Evolutionary conservation across 2,113 vertebrate species (phyloP).

Genomic region (Budorcas taxicolor): DNA sequence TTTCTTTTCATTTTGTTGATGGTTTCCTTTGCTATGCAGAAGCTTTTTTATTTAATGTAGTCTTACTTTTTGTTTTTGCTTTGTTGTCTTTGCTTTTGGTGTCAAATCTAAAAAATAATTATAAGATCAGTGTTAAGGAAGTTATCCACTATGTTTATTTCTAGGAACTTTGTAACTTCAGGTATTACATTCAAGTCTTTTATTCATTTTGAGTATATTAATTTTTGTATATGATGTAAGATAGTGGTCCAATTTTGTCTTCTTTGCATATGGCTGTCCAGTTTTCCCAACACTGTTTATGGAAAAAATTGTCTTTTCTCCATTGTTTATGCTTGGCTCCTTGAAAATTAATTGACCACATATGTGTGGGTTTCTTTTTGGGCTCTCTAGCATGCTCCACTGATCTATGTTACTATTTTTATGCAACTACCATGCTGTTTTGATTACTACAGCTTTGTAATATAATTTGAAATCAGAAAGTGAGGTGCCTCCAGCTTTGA

Average conservation of each 20-base stretch:
- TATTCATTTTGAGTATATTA: background rate
- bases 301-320: background rate
- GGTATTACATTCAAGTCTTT: background rate
- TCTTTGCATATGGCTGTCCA: background rate
- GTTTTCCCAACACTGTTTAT: background rate
- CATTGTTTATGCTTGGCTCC: background rate
- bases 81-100: background rate
- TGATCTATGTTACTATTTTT: background rate
- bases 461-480: background rate
- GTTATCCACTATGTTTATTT: background rate
- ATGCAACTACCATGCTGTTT: background rate
- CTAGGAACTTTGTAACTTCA: background rate
- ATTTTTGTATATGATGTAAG: background rate
- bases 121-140: background rate
- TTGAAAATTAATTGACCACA: background rate
- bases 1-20: background rate
- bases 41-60: background rate
- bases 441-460: background rate
- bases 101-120: background rate
- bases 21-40: background rate
- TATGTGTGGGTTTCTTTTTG: background rate
- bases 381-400: background rate
- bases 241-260: background rate
- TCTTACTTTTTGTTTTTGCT: background rate
- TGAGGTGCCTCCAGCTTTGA: background rate